Evolutionary conservation across 2,888 invertebrate genomes (phyloP), one percentile per base, ranked within the genome.

Genomic region (Colostygia pectinataria): DNA sequence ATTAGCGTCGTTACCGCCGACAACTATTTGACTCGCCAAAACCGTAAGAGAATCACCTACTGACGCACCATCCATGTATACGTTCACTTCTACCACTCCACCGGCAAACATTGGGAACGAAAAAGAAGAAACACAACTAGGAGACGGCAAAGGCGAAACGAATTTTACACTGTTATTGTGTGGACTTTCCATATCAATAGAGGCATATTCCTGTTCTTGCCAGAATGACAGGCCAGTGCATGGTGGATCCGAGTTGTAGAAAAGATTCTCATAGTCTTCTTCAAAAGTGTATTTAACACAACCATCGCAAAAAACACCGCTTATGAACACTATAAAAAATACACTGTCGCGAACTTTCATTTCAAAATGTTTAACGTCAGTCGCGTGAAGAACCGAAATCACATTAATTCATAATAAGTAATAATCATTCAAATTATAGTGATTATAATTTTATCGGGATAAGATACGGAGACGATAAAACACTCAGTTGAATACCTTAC

Each of bases 241-340:
- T 1, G 66, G 39, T 1, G 62, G 60, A 12, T 32, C 29, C 14
- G 60, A 49, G 42, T 64, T 59, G 8, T 46, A 54, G 44, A 83
- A 83, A 1, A 58, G 44, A 2, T 55, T 55, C 1, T 68, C 57
- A 18, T 65, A 74, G 4, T 64, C 61, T 12, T 71, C 63, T 47
- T 74, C 76, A 42, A 81, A 80, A 25, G 68, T 65, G 49, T 73
- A 75, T 39, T 61, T 65, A 7, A 74, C 63, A 57, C 82, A 81
- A 31, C 55, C 55, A 13, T 77, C 68, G 57, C 73, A 53, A 13
- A 52, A 43, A 38, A 63, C 71, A 54, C 57, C 37, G 28, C 59
- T 45, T 45, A 63, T 47, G 33, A 57, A 49, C 33, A 66, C 42
- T 32, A 63, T 41, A 8, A 65, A 46, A 9, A 62, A 28, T 18